Conservation (phyloP, 2,797 vertebrate genomes). For the Enteromius thamalakanensis region DNA sequence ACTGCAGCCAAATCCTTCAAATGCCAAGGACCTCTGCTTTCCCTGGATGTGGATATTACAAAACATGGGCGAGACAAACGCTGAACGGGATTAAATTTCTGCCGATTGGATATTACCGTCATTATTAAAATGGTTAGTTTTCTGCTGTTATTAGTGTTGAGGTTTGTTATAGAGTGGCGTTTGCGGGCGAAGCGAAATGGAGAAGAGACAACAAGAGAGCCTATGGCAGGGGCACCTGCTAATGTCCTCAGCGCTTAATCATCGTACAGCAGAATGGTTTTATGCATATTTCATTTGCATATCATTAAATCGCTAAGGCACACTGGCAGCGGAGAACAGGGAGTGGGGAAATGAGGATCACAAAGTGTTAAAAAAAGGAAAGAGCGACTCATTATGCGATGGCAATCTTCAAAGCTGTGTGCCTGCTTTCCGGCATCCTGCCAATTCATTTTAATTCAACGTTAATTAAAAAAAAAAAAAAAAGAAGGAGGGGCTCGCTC, state of each 20-base stretch:
- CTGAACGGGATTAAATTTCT: constrained; percentile 78
- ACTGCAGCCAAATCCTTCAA: constrained; percentile 72
- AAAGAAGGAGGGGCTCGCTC: constrained; percentile 60
- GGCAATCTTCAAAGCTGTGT: constrained; percentile 78
- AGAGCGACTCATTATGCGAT: constrained; percentile 78
- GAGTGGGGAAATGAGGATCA: constrained; percentile 76
- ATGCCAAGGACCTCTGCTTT: constrained; percentile 75
- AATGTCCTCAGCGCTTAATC: constrained; percentile 99
- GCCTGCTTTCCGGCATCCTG: constrained; percentile 73
- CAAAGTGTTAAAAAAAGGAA: constrained; percentile 72
- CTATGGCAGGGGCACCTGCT: constrained; percentile 80
- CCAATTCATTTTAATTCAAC: constrained; percentile 78
- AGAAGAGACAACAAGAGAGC: constrained; percentile 78
- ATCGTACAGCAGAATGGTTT: constrained; percentile 98
- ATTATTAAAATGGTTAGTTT: constrained; percentile 75
- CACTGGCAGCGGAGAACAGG: constrained; percentile 73
- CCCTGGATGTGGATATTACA: constrained; percentile 81
- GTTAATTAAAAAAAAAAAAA: constrained; percentile 75
- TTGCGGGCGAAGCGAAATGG: constrained; percentile 77
- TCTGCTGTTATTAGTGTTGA: constrained; percentile 72
- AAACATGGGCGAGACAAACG: constrained; percentile 71
- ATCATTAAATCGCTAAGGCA: constrained; percentile 92
- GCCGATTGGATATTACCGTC: constrained; percentile 78
- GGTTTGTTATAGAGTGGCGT: constrained; percentile 72
- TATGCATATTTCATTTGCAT: constrained; percentile 99